Evolutionary conservation across 2,888 invertebrate species (phyloP).

Genomic region (Xylocampa areola): DNA sequence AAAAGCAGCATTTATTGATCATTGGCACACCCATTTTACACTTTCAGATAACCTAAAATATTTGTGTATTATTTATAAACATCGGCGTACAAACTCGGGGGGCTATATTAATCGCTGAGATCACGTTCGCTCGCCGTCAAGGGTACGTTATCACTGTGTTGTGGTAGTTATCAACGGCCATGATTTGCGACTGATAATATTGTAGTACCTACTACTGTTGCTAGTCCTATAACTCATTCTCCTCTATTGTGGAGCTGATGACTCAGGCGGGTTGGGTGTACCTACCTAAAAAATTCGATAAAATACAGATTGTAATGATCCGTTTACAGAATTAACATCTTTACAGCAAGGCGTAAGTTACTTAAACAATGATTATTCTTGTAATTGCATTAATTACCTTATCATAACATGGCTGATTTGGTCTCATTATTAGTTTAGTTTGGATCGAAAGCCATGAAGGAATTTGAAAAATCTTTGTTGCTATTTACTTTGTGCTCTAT

Average conservation of each 20-base stretch:
- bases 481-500: no score
- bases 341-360: no score
- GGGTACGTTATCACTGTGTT: conserved; percentile 56
- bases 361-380: no score
- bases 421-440: no score
- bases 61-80: conserved; percentile 47
- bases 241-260: conserved; percentile 26
- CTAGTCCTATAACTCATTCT: conserved; percentile 24
- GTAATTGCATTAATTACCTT: no score
- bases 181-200: conserved; percentile 58
- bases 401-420: no score
- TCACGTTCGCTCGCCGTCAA: conserved; percentile 45
- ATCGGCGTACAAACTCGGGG: conserved; percentile 18
- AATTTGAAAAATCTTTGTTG: no score
- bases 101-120: conserved; percentile 38
- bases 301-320: no score
- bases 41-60: conserved; percentile 34
- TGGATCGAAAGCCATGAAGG: no score
- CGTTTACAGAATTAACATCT: no score
- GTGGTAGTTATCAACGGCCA: conserved; percentile 47
- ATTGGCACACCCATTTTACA: conserved; percentile 82
- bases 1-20: conserved; percentile 80
- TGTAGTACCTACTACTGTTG: conserved; percentile 38
- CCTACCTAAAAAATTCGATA: no score
- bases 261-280: conserved; percentile 1